Evolutionary conservation across 2,113 vertebrate species (phyloP), one percentile per base, ranked within the genome.

Genomic region (Pseudolaguvia tuberculata): DNA sequence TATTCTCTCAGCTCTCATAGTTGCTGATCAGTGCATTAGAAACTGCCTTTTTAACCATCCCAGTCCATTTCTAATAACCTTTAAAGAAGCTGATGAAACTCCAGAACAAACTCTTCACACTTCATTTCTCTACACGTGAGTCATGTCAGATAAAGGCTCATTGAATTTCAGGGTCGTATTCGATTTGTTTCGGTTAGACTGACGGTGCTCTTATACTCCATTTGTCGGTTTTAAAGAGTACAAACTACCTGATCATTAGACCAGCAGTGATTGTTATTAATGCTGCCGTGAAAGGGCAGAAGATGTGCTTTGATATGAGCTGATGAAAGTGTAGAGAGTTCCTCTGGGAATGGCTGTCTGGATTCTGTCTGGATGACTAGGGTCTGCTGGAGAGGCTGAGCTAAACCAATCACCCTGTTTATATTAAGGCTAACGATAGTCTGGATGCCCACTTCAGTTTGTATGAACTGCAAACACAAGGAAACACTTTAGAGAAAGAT

Each of bases 271-370:
- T 78, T 78, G 87, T 88, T 90, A 91, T 85, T 91, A 89, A 89
- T 42, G 1, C 77, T 61, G 35, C 83, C 86, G 87, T 90, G 84
- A 91, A 92, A 91, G 89, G 83, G 74, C 53, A 75, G 50, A 78
- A 80, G 83, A 91, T 90, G 87, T 84, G 83, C 85, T 91, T 91
- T 92, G 90, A 91, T 88, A 89, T 82, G 76, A 75, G 79, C 65
- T 82, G 87, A 92, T 92, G 84, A 92, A 91, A 92, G 84, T 73
- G 21, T 62, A 73, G 79, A 75, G 75, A 45, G 80, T 81, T 83
- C 84, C 68, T 55, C 75, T 78, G 81, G 81, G 80, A 79, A 84
- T 83, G 85, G 85, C 88, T 84, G 78, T 82, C 86, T 66, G 47
- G 72, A 88, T 90, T 48, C 13, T 58, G 70, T 59, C 55, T 72